phyloP scores from a whole-genome alignment of 2,797 vertebrate genomes.

The Pangasius sanitwongsei region DNA sequence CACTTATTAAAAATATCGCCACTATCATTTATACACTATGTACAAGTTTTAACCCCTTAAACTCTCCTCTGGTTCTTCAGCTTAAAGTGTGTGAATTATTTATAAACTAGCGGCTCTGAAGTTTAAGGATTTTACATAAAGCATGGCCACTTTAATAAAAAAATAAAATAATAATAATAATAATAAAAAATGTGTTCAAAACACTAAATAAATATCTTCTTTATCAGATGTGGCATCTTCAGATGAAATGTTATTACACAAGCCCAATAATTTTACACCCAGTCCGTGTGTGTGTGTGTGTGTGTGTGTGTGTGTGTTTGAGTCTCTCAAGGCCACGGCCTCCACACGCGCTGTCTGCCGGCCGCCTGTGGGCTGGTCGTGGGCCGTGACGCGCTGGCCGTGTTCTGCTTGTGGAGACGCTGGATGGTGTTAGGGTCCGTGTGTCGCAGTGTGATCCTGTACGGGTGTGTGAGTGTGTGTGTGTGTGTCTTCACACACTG shows the following conservation, averaged over 20 bases:
- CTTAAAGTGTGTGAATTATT: not conserved
- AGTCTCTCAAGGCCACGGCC: conserved; percentile 71
- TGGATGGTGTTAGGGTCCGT: not conserved
- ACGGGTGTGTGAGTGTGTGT: not conserved
- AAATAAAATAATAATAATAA: not conserved
- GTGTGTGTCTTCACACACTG: not conserved
- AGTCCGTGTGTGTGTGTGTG: conserved; percentile 26
- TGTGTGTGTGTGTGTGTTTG: not conserved
- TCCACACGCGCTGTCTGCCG: conserved; percentile 65
- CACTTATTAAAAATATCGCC: conserved; percentile 39
- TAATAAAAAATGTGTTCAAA: conserved; percentile 8
- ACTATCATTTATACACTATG: conserved; percentile 62
- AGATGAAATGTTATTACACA: conserved; percentile 47
- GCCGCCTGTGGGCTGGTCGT: conserved; percentile 6
- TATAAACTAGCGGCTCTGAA: not conserved
- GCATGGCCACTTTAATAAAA: not conserved
- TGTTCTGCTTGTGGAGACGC: conserved; percentile 49
- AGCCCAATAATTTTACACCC: conserved; percentile 16
- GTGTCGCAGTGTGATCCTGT: conserved; percentile 29
- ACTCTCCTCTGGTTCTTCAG: not conserved
- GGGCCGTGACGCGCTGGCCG: conserved; percentile 26
- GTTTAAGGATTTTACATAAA: not conserved
- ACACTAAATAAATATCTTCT: conserved; percentile 47
- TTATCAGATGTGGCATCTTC: not conserved
- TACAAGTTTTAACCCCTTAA: conserved; percentile 54